These are phyloP conservation scores for Crypturellus undulatus DNA, from an alignment of 2,113 vertebrate species.

Conservation along the genomic window DNA sequence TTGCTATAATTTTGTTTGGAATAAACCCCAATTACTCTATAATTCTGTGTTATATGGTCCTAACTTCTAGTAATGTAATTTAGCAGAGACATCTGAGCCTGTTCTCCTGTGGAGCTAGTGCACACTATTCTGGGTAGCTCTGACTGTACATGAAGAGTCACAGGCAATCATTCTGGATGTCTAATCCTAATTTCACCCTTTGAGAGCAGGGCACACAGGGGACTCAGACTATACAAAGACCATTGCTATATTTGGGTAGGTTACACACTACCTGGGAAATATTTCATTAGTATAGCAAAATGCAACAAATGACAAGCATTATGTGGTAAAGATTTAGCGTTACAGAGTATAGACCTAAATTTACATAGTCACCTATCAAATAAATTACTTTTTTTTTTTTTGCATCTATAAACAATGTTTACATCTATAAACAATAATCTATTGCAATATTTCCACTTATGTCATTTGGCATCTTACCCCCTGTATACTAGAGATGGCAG, in stretches of 20 bases:
- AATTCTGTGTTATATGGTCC: background rate
- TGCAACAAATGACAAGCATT: background rate
- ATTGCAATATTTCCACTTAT: background rate
- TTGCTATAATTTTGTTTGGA: background rate
- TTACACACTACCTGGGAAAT: background rate
- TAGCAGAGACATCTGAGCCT: background rate
- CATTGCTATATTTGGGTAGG: background rate
- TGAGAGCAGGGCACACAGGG: fast-evolving
- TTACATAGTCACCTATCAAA: background rate
- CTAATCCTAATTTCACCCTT: background rate
- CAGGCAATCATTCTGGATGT: background rate
- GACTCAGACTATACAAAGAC: background rate
- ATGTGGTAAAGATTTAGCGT: background rate
- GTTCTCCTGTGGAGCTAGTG: background rate
- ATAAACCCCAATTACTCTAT: background rate
- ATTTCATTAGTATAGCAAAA: background rate
- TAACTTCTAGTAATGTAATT: background rate
- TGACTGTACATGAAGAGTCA: background rate
- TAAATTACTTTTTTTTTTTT: background rate
- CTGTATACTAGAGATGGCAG: background rate
- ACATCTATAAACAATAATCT: background rate
- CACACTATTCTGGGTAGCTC: background rate
- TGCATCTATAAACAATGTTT: background rate
- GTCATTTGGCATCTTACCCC: background rate
- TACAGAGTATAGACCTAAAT: background rate